Evolutionary conservation across 2,797 vertebrate genomes (phyloP).

Genomic region (Spea hammondii): DNA sequence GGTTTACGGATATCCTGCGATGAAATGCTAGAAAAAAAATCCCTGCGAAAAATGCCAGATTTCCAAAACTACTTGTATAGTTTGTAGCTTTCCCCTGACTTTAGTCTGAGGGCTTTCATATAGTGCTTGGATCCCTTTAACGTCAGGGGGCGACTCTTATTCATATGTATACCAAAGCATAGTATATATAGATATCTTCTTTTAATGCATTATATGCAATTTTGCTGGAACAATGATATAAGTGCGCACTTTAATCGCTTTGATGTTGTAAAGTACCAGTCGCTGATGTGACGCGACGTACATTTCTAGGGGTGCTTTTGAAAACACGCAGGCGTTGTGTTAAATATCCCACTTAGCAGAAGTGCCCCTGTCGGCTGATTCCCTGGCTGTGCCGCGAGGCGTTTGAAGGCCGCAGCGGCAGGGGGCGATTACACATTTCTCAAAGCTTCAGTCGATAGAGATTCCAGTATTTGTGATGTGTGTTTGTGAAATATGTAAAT

Average conservation of each 20-base stretch:
- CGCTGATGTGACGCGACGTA: slow-evolving; percentile 5
- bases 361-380: background rate
- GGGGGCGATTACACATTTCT: background rate
- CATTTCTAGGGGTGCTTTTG: background rate
- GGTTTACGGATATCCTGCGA: too few species aligned
- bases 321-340: background rate
- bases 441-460: slow-evolving; percentile 56
- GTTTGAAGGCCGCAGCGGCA: background rate
- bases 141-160: slow-evolving; percentile 47
- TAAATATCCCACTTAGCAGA: background rate
- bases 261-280: background rate
- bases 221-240: slow-evolving; percentile 56
- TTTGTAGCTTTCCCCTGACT: slow-evolving; percentile 35
- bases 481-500: slow-evolving; percentile 68
- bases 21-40: too few species aligned
- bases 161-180: slow-evolving; percentile 71
- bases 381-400: background rate
- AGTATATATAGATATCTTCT: slow-evolving; percentile 56
- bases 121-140: background rate
- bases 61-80: slow-evolving; percentile 68
- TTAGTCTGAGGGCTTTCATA: background rate
- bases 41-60: slow-evolving; percentile 59
- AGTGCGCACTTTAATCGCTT: slow-evolving; percentile 37
- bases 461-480: slow-evolving; percentile 63
- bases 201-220: slow-evolving; percentile 61